phyloP scores from a whole-genome alignment of 2,113 vertebrate genomes.

The Heptranchias perlo region DNA sequence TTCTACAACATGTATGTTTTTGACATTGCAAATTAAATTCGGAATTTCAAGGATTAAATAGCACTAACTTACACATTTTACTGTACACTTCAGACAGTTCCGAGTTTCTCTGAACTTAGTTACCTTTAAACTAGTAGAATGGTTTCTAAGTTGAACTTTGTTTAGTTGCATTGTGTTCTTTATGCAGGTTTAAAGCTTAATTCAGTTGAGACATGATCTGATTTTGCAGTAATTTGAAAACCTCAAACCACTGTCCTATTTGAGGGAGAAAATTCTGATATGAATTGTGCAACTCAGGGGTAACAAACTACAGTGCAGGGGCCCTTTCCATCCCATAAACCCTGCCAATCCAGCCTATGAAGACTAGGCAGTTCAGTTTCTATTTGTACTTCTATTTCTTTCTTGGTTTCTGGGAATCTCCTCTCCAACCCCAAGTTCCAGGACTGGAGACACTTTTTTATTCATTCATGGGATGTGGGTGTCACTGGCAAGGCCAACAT shows the following conservation, averaged over 20 bases:
- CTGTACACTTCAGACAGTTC: neutral
- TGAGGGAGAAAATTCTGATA: neutral
- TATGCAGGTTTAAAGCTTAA: neutral
- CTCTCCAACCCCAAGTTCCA: too few species aligned
- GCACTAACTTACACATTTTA: neutral
- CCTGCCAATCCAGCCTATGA: too few species aligned
- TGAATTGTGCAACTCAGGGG: neutral
- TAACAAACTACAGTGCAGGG: too few species aligned
- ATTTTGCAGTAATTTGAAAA: neutral
- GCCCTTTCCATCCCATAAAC: too few species aligned
- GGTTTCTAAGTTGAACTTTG: neutral
- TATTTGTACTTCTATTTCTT: too few species aligned
- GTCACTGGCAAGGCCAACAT: too few species aligned
- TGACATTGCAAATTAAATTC: neutral
- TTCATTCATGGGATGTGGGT: too few species aligned
- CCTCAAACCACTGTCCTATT: neutral
- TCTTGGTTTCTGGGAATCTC: too few species aligned
- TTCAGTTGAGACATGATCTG: neutral
- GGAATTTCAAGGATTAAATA: neutral
- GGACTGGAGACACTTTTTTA: too few species aligned
- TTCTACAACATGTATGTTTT: neutral
- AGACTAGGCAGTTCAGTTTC: too few species aligned
- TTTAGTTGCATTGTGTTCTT: constrained; percentile 10
- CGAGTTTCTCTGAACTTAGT: neutral
- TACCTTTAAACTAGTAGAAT: neutral